Conservation (phyloP, 2,113 vertebrate species). For the Engraulis encrasicolus region DNA sequence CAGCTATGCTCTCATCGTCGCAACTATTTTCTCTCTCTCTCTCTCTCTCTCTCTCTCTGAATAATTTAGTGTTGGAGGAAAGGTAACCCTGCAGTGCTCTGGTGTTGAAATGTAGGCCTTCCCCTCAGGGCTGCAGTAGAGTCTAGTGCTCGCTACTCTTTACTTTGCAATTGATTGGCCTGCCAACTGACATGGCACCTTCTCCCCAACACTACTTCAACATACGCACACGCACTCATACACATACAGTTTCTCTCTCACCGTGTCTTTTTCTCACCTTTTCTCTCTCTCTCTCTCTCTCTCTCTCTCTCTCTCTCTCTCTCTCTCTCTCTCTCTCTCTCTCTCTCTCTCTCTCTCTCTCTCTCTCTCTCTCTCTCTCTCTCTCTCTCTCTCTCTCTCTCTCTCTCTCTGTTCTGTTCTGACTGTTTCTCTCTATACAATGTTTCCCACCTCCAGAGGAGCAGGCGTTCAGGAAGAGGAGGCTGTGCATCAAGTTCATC, state of each 20-base stretch:
- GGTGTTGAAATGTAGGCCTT: background rate
- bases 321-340: too few relatives aligned
- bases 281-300: too few relatives aligned
- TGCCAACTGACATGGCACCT: background rate
- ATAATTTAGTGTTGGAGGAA: background rate
- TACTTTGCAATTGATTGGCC: background rate
- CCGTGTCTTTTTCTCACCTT: too few relatives aligned
- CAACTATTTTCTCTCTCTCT: background rate
- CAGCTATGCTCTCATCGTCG: background rate
- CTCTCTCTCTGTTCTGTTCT: too few relatives aligned
- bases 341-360: too few relatives aligned
- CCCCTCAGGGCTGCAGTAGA: background rate
- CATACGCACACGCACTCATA: background rate
- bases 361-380: too few relatives aligned
- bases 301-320: too few relatives aligned
- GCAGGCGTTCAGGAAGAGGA: conserved; percentile 92
- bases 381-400: too few relatives aligned
- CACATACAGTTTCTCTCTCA: background rate
- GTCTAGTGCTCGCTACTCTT: background rate
- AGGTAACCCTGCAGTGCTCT: background rate
- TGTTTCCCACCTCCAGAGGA: conserved; percentile 87
- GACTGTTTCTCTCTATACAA: too few relatives aligned
- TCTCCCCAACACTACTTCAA: conserved; percentile 15
- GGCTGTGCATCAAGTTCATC: conserved; percentile 98
- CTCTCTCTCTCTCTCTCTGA: background rate